phyloP scores from a whole-genome alignment of 2,797 vertebrate genomes.

The Gambelia wislizenii region DNA sequence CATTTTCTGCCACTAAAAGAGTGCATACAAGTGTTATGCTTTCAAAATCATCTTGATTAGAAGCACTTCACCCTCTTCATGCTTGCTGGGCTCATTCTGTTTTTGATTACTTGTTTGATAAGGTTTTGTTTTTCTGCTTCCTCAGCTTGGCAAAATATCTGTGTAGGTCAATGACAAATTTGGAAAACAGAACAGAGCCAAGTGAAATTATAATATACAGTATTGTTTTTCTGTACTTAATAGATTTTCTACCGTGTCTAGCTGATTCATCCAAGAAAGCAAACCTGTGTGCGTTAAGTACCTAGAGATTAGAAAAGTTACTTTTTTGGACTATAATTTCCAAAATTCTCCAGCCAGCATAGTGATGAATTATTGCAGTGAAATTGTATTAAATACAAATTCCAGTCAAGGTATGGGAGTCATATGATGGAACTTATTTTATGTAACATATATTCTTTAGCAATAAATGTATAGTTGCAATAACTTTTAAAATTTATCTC shows the following conservation, averaged over 20 bases:
- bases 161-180: slow-evolving; percentile 8
- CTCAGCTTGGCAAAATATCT: slow-evolving; percentile 11
- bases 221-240: not conserved
- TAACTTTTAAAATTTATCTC: not conserved
- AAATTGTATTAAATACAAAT: not conserved
- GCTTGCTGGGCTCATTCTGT: not conserved
- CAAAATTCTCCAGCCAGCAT: not conserved
- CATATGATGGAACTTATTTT: not conserved
- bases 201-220: not conserved
- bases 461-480: not conserved
- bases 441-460: not conserved
- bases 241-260: not conserved
- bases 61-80: not conserved
- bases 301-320: no score
- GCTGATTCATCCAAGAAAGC: not conserved
- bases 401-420: not conserved
- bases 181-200: not conserved
- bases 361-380: not conserved
- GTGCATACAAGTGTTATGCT: slow-evolving; percentile 2
- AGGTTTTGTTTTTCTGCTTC: slow-evolving; percentile 40
- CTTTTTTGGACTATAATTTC: no score
- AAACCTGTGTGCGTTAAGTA: no score
- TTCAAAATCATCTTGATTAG: slow-evolving; percentile 12
- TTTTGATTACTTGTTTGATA: slow-evolving; percentile 33
- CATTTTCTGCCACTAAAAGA: not conserved